Conservation (phyloP, 2,797 vertebrate genomes). For the Galagoides demidoff region DNA sequence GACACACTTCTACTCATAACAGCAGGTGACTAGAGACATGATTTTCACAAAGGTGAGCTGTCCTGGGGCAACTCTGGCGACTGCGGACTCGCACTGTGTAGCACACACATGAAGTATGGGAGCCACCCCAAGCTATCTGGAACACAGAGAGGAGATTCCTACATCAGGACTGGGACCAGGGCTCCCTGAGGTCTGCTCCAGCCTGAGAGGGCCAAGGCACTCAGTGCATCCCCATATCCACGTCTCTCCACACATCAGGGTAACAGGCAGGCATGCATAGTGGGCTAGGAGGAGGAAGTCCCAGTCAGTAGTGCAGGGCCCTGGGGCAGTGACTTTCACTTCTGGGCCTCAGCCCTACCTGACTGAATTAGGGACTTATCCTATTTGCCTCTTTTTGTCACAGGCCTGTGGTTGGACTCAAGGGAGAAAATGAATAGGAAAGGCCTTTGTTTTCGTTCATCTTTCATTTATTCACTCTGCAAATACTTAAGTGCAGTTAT, state of each 20-base stretch:
- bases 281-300: not conserved
- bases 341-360: not conserved
- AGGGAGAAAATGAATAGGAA: not conserved
- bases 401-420: not conserved
- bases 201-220: not conserved
- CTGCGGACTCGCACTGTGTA: not conserved
- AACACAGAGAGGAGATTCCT: not conserved
- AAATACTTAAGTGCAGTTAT: not conserved
- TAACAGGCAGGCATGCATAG: not conserved
- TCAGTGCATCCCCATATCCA: no score
- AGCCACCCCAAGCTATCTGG: not conserved
- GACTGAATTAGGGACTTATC: not conserved
- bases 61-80: not conserved
- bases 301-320: not conserved
- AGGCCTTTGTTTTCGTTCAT: not conserved
- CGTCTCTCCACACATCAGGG: no score
- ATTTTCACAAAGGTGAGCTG: not conserved
- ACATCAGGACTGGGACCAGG: rapidly evolving
- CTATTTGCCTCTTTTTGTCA: not conserved
- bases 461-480: not conserved
- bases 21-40: not conserved
- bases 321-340: not conserved
- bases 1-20: not conserved
- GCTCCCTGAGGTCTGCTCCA: not conserved
- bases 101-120: rapidly evolving